Base-by-base conservation (phyloP, 2,888 invertebrate genomes). In the Xestia sexstrigata region DNA sequence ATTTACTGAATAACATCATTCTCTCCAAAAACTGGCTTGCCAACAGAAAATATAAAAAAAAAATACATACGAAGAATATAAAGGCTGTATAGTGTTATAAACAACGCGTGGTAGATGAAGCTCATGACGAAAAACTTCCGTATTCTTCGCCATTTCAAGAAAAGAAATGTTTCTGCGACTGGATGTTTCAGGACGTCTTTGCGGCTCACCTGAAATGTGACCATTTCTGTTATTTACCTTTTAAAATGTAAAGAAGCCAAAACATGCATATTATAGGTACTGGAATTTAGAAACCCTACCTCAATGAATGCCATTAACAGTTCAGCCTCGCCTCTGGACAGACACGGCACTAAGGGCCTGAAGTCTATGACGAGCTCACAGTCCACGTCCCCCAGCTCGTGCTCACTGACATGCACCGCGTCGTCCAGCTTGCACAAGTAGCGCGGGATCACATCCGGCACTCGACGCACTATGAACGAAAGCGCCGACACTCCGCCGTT, bases 381-480 rank as follows among this genome's bases (percentile, higher is more conserved):
- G 91, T 99, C 98, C 0, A 98, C 98, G 88, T 99, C 98, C 0
- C 98, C 98, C 42, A 98, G 96, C 92, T 99, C 98, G 89, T 98
- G 98, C 89, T 98, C 98, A 89, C 98, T 98, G 13, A 98, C 97
- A 86, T 98, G 97, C 23, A 98, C 98, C 0, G 98, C 98, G 58
- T 97, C 97, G 88, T 98, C 98, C 66, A 98, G 97, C 91, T 98
- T 98, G 68, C 97, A 95, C 71, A 98, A 93, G 74, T 98, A 97
- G 72, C 98, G 97, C 0, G 98, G 98, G 65, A 98, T 97, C 9
- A 98, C 98, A 86, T 98, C 98, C 0, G 99, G 98, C 0, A 98
- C 98, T 84, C 98, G 97, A n/a, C 98, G 97, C 1, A 98, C 98
- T 76, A 99, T 98, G 88, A 98, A 98, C 20, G 98, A 98, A 23